Evolutionary conservation across 2,888 invertebrate species (phyloP).

Genomic region (Trachelus iudaicus): DNA sequence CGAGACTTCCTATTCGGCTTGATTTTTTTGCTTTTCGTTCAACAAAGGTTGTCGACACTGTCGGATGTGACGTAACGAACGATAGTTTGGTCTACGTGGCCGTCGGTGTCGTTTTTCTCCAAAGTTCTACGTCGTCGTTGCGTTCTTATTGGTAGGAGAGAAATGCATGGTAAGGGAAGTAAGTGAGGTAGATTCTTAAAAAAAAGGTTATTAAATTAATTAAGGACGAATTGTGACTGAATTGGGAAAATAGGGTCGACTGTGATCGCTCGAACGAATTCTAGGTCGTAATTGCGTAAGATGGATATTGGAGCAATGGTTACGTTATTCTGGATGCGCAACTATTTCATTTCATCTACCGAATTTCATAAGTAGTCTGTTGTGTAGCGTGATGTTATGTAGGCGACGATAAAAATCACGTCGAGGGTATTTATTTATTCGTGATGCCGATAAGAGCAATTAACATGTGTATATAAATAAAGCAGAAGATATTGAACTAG

Average conservation of each 20-base stretch:
- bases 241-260: conserved; percentile 25
- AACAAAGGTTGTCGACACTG: too few species aligned
- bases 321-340: conserved; percentile 26
- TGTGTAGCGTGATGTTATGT: too few species aligned
- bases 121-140: too few species aligned
- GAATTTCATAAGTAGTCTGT: background rate
- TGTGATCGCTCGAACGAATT: conserved; percentile 33
- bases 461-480: background rate
- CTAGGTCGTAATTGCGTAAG: conserved; percentile 37
- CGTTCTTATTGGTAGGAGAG: too few species aligned
- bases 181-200: too few species aligned
- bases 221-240: background rate
- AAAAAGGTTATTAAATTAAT: background rate
- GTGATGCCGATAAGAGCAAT: background rate
- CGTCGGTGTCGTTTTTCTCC: too few species aligned
- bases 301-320: conserved; percentile 36
- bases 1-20: too few species aligned
- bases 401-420: background rate
- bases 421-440: background rate
- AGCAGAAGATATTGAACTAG: background rate
- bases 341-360: background rate
- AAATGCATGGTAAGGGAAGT: too few species aligned
- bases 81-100: too few species aligned
- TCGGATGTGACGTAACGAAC: too few species aligned
- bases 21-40: too few species aligned